These are phyloP conservation scores for Amblyopsis hoosieri DNA, from an alignment of 2,797 vertebrate genomes.

Conservation along the genomic window DNA sequence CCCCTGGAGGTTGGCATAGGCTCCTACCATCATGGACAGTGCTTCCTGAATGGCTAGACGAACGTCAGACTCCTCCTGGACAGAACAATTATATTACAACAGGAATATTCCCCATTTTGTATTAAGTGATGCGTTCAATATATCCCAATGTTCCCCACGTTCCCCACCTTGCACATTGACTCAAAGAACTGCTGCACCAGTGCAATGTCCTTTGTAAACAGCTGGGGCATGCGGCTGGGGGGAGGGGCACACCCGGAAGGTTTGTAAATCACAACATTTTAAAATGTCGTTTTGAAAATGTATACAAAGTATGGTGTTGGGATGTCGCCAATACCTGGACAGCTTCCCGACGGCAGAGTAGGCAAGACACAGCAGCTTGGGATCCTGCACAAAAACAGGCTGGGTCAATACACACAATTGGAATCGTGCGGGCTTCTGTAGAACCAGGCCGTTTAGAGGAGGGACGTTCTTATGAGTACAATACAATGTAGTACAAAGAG, in stretches of 20 bases:
- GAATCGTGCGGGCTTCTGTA: no score
- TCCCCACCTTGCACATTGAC: constrained; percentile 94
- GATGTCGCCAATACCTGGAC: constrained; percentile 81
- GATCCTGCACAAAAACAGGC: constrained; percentile 81
- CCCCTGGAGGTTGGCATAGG: constrained; percentile 93
- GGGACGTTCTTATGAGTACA: no score
- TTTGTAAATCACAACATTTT: background rate
- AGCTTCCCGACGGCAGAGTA: constrained; percentile 98
- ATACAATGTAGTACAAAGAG: no score
- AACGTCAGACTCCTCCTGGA: constrained; percentile 92
- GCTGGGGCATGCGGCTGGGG: constrained; percentile 94
- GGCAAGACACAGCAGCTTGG: constrained; percentile 91
- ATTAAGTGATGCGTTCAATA: background rate
- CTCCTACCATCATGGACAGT: constrained; percentile 97
- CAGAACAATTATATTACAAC: background rate
- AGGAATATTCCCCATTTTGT: background rate
- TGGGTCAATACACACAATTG: background rate
- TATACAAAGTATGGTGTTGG: background rate
- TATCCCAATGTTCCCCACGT: background rate
- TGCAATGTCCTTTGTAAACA: constrained; percentile 97
- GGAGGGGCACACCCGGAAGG: constrained; percentile 11
- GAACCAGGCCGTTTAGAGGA: no score
- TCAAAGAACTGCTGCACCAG: constrained; percentile 98
- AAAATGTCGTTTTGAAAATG: background rate
- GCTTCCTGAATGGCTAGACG: constrained; percentile 97